These are phyloP conservation scores for Galerucella nymphaeae DNA, from an alignment of 2,888 invertebrate species.

Conservation along the genomic window DNA sequence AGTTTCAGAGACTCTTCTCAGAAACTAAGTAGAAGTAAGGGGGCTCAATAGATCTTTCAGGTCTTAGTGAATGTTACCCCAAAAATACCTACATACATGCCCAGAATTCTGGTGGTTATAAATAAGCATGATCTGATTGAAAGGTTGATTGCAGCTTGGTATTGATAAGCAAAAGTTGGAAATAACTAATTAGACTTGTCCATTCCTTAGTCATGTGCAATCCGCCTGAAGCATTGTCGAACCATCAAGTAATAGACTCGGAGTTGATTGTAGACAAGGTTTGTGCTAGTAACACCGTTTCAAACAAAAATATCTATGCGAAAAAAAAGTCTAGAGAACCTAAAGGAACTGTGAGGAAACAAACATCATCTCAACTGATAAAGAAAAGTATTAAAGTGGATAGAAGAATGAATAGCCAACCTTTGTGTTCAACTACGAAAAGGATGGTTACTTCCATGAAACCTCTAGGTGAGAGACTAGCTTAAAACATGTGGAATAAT, in stretches of 20 bases:
- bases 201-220: not conserved
- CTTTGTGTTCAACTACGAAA: not conserved
- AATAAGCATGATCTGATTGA: too few relatives aligned
- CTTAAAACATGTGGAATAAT: too few relatives aligned
- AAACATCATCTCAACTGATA: conserved; percentile 2
- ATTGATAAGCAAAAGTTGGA: too few relatives aligned
- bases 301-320: not conserved
- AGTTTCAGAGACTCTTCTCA: too few relatives aligned
- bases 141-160: too few relatives aligned
- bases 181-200: not conserved
- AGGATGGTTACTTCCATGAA: not conserved
- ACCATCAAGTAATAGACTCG: not conserved
- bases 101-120: not conserved
- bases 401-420: conserved; percentile 6
- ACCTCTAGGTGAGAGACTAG: not conserved
- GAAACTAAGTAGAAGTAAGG: too few relatives aligned
- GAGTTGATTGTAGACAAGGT: not conserved
- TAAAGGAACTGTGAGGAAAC: conserved; percentile 3
- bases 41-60: too few relatives aligned
- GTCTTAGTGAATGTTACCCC: too few relatives aligned
- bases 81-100: too few relatives aligned
- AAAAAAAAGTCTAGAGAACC: conserved; percentile 24
- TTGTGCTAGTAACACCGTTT: not conserved
- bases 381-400: conserved; percentile 24
- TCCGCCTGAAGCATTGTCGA: not conserved